Evolutionary conservation across 2,113 vertebrate genomes (phyloP), one percentile per base, ranked within the genome.

Genomic region (Cololabis saira): DNA sequence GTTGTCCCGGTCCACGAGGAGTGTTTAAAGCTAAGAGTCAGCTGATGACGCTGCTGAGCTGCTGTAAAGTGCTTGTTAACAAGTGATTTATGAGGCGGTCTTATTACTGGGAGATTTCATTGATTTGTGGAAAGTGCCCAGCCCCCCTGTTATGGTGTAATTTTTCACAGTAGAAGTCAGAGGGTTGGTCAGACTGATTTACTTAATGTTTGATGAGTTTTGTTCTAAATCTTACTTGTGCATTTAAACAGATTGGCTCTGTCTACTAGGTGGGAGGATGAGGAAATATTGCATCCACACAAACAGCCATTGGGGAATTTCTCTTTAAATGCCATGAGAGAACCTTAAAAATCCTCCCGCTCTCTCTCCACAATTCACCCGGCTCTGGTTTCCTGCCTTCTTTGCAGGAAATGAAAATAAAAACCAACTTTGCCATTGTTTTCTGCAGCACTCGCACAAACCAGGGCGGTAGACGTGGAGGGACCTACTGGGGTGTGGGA

Each of bases 71-170:
- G 80, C 84, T 84, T 80, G 82, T 89, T 87, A 82, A 82, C 76
- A 63, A 71, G 80, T 80, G 82, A 89, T 87, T 85, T 85, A 87
- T 82, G 80, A 48, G 44, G 71, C 70, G 30, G 71, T 44, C 76
- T 83, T 82, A 83, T 85, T 87, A 80, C 67, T 49, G 59, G 58
- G 71, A 76, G 78, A 85, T 87, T 82, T 77, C 66, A 86, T 84
- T 86, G 85, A 87, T 85, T 89, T 89, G 76, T 82, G 76, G 71
- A 85, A 81, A 82, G 75, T 80, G 68, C 62, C 71, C 49, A 47
- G 19, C 69, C 70, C 73, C 71, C 44, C 21, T 30, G 69, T 78
- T 74, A 74, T 71, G 80, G 73, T 82, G 76, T 69, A 61, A 61
- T 70, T 81, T 85, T 76, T 18, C 73, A 69, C 70, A 68, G 72